These are phyloP conservation scores for Desmodus rotundus DNA, from an alignment of 2,113 vertebrate genomes.

Conservation along the genomic window DNA sequence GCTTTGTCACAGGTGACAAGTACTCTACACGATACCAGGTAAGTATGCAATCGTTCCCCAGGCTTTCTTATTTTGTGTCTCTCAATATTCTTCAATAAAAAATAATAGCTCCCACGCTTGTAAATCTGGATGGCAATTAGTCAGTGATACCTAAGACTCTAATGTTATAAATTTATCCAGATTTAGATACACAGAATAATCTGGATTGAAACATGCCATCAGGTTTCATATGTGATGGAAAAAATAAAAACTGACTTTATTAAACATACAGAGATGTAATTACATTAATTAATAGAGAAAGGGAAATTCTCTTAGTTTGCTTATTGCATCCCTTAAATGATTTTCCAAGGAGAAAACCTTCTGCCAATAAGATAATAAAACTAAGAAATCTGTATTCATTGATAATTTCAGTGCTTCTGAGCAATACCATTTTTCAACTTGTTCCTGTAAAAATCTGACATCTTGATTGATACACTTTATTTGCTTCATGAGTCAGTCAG, in stretches of 20 bases:
- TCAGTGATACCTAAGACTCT: neutral
- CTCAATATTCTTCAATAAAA: neutral
- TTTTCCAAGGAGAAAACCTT: neutral
- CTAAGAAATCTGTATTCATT: neutral
- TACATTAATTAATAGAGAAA: neutral
- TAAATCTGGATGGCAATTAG: slow-evolving; percentile 8
- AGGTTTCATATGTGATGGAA: neutral
- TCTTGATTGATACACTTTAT: neutral
- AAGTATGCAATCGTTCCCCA: neutral
- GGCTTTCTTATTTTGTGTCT: neutral
- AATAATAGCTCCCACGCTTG: neutral
- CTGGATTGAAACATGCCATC: neutral
- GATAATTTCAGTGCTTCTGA: neutral
- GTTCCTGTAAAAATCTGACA: neutral
- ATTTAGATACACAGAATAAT: neutral
- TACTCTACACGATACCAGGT: neutral
- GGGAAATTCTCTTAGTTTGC: neutral
- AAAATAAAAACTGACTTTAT: neutral
- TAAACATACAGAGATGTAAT: neutral
- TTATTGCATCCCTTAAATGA: neutral
- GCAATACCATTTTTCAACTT: neutral
- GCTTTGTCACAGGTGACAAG: neutral
- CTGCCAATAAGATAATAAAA: neutral
- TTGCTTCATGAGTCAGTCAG: neutral
- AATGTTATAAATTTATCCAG: neutral